Evolutionary conservation across 30 jellyfish, hydroid and myxozoan species (phyloP).

Genomic region (Pseudorhiza aurosa): DNA sequence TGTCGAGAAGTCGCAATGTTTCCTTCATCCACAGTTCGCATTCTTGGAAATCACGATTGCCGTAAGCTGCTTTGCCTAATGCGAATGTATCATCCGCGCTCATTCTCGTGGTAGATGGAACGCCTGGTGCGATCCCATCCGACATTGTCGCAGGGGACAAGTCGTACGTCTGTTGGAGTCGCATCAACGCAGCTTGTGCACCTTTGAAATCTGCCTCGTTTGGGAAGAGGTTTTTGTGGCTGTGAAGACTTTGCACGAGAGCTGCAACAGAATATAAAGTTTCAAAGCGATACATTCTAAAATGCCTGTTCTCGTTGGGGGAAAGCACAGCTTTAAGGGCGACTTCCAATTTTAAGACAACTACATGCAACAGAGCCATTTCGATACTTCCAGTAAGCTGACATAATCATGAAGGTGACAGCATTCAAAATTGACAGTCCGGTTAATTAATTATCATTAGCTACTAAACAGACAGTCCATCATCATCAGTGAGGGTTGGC

Average conservation of each 20-base stretch:
- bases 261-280: conserved; percentile 50
- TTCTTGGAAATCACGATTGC: conserved; percentile 34
- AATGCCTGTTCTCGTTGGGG: too few relatives aligned
- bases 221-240: conserved; percentile 59
- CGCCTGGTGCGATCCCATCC: conserved; percentile 83
- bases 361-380: too few relatives aligned
- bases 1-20: conserved; percentile 68
- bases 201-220: conserved; percentile 84
- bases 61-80: conserved; percentile 77
- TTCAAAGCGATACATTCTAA: too few relatives aligned
- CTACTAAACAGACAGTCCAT: too few relatives aligned
- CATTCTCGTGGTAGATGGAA: conserved; percentile 54
- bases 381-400: too few relatives aligned
- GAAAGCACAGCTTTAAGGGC: too few relatives aligned
- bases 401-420: too few relatives aligned
- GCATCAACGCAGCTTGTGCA: conserved; percentile 90
- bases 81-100: conserved; percentile 85
- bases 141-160: conserved; percentile 72
- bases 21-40: conserved; percentile 89
- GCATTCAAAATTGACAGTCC: too few relatives aligned
- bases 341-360: too few relatives aligned
- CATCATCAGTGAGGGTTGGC: too few relatives aligned
- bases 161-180: conserved; percentile 87
- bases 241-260: conserved; percentile 27
- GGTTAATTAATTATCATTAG: too few relatives aligned